Base-by-base conservation (phyloP, 2,113 vertebrate genomes). In the Petroica traversi region DNA sequence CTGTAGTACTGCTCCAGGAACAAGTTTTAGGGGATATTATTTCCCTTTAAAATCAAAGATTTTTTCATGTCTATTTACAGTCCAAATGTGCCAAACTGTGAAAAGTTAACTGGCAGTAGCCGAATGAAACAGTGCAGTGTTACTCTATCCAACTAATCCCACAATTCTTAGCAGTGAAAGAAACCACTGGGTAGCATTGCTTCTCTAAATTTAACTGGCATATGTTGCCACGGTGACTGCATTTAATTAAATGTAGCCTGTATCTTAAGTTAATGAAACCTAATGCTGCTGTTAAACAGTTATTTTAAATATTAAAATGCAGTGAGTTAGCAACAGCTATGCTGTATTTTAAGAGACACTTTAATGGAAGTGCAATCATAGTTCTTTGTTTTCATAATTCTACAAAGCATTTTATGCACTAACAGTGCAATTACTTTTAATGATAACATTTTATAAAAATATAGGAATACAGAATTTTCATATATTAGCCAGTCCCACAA, bases 61-160 rank as follows among this genome's bases (percentile, higher is more conserved):
- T 96, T 97, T 96, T 97, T 96, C 92, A 96, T 97, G 97, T 98
- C 97, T 97, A 96, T 97, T 97, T 97, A 97, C 96, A 97, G 97
- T 97, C 94, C 96, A 96, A n/a, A 98, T 95, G 98, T 99, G 99
- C 99, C 99, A 99, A 99, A 99, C 98, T 98, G 98, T 98, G 98
- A 98, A 95, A 97, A 79, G 92, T 97, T 98, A 97, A 81, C 93
- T 96, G 96, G 93, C 90, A 24, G 89, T 79, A 94, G 97, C 98
- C 96, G 95, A 97, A 98, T 76, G 87, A 86, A 97, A 96, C 91
- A 95, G 95, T 86, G 97, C 97, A 97, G 97, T 97, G 97, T 98
- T 98, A 98, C 98, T 98, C 97, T 95, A 36, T 97, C 96, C 96
- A 97, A 97, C 97, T 96, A 93, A 96, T 82, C 89, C 95, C 92